A percentile compares a stretch with the other conserved stretches of the same genome.
These are phyloP conservation scores for Ctenopoma multispine DNA, from an alignment of 2,797 vertebrate species.

Conservation along the genomic window DNA sequence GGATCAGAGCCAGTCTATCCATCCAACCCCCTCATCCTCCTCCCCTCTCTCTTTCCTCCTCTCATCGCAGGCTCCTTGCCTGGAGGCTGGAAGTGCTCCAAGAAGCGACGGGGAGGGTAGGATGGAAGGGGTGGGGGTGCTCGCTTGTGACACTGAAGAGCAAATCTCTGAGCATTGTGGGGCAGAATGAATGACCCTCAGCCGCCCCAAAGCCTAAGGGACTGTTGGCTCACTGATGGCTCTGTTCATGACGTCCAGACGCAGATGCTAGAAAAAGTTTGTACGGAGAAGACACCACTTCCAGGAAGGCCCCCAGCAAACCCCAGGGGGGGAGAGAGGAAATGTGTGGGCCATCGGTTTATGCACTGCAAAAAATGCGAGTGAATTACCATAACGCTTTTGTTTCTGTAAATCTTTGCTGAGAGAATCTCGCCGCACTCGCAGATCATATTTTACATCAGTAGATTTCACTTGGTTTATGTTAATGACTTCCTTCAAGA, in stretches of 20 bases:
- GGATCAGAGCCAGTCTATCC: constrained; percentile 54
- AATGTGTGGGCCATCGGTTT: constrained; percentile 26
- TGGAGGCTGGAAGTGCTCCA: constrained; percentile 56
- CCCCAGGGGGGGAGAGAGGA: constrained; percentile 26
- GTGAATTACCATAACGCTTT: not conserved
- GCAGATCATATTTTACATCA: not conserved
- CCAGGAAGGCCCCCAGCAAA: constrained; percentile 35
- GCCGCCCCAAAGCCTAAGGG: constrained; percentile 39
- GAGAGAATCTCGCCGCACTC: not conserved
- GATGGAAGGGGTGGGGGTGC: not conserved
- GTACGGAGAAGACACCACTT: constrained; percentile 35
- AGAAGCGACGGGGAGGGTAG: not conserved
- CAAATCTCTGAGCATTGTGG: constrained; percentile 41
- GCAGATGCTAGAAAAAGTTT: constrained; percentile 63
- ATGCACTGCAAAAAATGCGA: constrained; percentile 44
- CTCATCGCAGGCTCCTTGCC: constrained; percentile 54
- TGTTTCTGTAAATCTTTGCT: not conserved
- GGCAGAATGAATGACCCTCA: constrained; percentile 56
- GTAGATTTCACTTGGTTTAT: not conserved
- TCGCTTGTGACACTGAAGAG: constrained; percentile 42
- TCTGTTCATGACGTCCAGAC: constrained; percentile 55
- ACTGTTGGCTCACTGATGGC: constrained; percentile 49
- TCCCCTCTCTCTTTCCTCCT: constrained; percentile 16
- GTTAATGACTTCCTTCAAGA: constrained; percentile 2
- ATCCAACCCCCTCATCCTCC: constrained; percentile 35